Conservation (phyloP, 2,113 vertebrate species). For the Carassius gibelio region DNA sequence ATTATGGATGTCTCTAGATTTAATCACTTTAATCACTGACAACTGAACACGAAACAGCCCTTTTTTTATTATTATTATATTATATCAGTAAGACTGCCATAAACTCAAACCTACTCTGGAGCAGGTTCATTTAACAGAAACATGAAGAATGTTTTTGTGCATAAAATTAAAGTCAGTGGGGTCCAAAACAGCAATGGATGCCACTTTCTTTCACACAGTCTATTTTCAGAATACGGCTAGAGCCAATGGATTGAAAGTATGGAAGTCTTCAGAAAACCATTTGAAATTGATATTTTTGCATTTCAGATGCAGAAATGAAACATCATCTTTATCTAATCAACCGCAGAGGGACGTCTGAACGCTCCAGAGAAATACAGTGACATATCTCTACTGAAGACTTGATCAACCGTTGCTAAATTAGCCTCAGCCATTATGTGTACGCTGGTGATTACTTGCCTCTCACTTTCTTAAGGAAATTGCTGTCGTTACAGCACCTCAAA, state of each 20-base stretch:
- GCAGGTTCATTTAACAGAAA: not conserved
- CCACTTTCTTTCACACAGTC: no score
- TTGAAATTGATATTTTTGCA: not conserved
- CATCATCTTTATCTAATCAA: constrained; percentile 7
- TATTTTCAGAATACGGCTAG: not conserved
- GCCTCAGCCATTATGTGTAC: not conserved
- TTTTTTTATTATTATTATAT: no score
- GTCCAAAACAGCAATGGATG: not conserved
- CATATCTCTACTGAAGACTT: not conserved
- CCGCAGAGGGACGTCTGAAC: not conserved
- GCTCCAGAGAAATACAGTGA: not conserved
- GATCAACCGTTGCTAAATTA: constrained; percentile 11
- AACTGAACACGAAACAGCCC: not conserved
- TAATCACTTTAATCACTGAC: no score
- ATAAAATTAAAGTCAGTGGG: not conserved
- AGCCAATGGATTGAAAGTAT: not conserved
- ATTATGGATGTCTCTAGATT: not conserved
- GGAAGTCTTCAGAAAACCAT: not conserved
- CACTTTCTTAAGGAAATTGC: constrained; percentile 46
- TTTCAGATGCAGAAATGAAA: not conserved
- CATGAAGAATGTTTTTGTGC: not conserved
- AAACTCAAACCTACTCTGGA: not conserved
- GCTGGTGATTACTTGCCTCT: not conserved
- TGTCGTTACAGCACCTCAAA: constrained; percentile 59
- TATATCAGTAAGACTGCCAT: not conserved